Conservation (phyloP, 2,113 vertebrate genomes). For the Atlantisia rogersi region DNA sequence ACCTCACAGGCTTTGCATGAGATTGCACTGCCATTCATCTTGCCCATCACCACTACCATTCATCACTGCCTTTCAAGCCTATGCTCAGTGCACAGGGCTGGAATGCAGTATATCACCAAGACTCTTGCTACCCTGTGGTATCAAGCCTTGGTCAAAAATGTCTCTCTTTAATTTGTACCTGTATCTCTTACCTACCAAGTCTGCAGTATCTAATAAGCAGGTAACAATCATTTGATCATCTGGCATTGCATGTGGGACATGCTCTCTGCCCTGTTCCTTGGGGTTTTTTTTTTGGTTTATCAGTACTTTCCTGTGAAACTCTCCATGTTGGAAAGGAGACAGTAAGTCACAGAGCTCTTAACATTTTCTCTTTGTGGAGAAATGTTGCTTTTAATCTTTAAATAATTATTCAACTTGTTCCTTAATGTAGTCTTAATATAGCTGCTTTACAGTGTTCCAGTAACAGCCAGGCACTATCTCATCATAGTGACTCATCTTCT, state of each 20-base stretch:
- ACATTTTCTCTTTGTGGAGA: neutral
- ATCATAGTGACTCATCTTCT: neutral
- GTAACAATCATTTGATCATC: neutral
- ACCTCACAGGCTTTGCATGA: neutral
- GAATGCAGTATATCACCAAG: neutral
- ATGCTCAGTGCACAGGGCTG: too few relatives aligned
- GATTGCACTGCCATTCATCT: neutral
- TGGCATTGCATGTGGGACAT: fast-evolving
- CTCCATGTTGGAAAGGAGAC: neutral
- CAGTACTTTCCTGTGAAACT: neutral
- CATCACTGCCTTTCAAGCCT: neutral
- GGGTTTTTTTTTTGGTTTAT: neutral
- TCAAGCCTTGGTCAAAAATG: neutral
- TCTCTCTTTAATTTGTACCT: neutral
- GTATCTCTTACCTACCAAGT: neutral
- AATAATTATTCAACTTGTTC: constrained; percentile 17
- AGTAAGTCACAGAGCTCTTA: neutral
- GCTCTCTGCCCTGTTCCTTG: neutral
- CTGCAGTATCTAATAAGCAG: neutral
- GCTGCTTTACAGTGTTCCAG: neutral
- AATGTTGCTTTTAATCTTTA: constrained; percentile 18
- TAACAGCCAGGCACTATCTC: constrained; percentile 23
- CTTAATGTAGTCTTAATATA: neutral
- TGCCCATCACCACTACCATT: neutral
- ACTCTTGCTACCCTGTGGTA: fast-evolving